These are phyloP conservation scores for Scomber japonicus DNA, from an alignment of 2,113 vertebrate species.

Conservation along the genomic window DNA sequence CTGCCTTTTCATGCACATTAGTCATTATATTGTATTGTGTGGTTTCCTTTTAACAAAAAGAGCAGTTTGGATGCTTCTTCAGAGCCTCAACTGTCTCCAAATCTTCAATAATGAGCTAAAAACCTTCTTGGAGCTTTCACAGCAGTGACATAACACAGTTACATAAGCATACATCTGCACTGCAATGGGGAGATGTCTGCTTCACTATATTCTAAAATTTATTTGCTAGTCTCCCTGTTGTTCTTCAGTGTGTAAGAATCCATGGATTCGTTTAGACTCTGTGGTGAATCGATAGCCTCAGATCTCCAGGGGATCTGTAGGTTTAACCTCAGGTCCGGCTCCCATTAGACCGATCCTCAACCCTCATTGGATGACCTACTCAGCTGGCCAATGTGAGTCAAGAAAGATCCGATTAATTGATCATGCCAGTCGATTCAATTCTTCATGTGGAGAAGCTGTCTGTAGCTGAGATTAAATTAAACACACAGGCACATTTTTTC, in stretches of 20 bases:
- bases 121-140: conserved; percentile 9
- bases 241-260: neutral
- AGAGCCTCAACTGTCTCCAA: conserved; percentile 25
- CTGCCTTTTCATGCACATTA: neutral
- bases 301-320: neutral
- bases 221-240: conserved; percentile 2
- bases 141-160: conserved; percentile 27
- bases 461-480: conserved; percentile 25
- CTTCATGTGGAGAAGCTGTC: conserved; percentile 24
- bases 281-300: conserved; percentile 32
- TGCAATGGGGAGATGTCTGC: neutral
- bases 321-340: conserved; percentile 36
- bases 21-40: conserved; percentile 21
- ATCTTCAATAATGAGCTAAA: conserved; percentile 44
- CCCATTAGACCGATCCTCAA: conserved; percentile 7
- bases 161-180: conserved; percentile 23
- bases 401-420: conserved; percentile 37
- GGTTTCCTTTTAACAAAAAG: neutral
- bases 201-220: conserved; percentile 1
- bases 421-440: conserved; percentile 28
- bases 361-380: conserved; percentile 35
- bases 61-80: conserved; percentile 9
- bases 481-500: conserved; percentile 13
- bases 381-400: conserved; percentile 16
- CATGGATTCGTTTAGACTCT: neutral